Evolutionary conservation across 2,888 invertebrate species (phyloP).

Genomic region (Ceraclea dissimilis): DNA sequence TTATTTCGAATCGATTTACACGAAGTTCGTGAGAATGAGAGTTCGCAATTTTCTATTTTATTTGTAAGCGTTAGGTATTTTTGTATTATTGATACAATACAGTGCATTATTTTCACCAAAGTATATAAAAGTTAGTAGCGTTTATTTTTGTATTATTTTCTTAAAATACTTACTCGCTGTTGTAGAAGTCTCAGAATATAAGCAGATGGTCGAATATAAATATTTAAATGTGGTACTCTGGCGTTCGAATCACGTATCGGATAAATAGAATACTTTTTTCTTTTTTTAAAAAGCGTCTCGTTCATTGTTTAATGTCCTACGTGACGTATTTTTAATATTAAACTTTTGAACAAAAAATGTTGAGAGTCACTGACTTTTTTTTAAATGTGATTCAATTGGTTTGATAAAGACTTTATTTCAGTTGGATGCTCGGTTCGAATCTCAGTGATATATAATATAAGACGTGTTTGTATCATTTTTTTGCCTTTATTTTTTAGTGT

Average conservation of each 20-base stretch:
- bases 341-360: neutral
- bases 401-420: too few species aligned
- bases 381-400: too few species aligned
- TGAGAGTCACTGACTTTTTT: too few species aligned
- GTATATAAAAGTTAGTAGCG: neutral
- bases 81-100: neutral
- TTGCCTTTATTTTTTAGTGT: too few species aligned
- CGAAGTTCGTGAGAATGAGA: too few species aligned
- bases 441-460: too few species aligned
- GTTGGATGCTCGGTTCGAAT: too few species aligned
- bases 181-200: neutral
- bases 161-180: neutral
- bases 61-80: too few species aligned
- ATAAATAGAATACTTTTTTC: neutral
- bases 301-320: neutral
- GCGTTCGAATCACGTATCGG: neutral
- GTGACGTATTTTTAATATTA: neutral
- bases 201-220: too few species aligned
- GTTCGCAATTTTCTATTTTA: too few species aligned
- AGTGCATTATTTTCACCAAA: neutral
- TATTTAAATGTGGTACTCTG: neutral
- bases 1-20: too few species aligned
- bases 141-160: neutral
- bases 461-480: too few species aligned
- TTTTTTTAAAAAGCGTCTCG: neutral